Conservation (phyloP, 2,113 vertebrate species). For the Dipodomys merriami region DNA sequence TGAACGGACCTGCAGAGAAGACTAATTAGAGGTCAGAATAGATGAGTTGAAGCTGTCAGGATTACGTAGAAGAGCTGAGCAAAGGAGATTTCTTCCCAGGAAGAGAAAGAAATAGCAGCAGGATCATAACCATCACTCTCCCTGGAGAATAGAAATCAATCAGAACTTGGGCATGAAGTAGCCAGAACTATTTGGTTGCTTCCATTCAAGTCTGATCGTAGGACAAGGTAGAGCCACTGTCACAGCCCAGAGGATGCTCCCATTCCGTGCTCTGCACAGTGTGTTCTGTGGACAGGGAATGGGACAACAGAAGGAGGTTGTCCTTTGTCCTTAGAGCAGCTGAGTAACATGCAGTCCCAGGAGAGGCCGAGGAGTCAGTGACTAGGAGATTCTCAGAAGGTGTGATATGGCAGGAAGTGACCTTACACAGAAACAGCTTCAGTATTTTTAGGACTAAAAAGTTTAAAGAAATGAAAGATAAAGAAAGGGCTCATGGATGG, state of each 20-base stretch:
- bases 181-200: background rate
- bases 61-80: background rate
- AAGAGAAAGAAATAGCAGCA: background rate
- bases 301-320: background rate
- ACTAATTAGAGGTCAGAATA: background rate
- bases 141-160: background rate
- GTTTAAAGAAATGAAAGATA: background rate
- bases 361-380: background rate
- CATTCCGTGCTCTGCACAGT: background rate
- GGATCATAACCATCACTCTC: background rate
- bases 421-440: background rate
- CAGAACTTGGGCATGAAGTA: background rate
- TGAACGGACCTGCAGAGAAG: background rate
- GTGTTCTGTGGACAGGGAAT: too few species aligned
- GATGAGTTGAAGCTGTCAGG: background rate
- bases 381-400: background rate
- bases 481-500: background rate
- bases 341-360: background rate
- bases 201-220: background rate
- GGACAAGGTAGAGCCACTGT: background rate
- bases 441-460: background rate
- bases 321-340: background rate
- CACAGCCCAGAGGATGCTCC: background rate
- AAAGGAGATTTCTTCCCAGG: background rate
- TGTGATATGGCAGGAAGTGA: too few species aligned